phyloP scores from a whole-genome alignment of 2,888 invertebrate genomes.

The Drosophila maculinotata region DNA sequence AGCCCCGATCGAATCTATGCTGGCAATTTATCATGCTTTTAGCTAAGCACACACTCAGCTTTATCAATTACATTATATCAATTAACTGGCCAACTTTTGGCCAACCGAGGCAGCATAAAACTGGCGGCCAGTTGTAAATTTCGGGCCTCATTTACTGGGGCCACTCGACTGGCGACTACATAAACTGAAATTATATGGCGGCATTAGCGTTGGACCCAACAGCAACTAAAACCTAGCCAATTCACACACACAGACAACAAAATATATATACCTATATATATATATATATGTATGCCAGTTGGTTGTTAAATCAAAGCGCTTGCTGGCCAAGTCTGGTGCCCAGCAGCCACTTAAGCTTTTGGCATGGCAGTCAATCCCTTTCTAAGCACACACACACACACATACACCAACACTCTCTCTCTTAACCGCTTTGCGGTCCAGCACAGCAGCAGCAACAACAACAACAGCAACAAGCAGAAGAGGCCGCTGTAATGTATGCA shows the following conservation, averaged over 20 bases:
- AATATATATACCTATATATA: background rate
- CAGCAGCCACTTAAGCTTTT: slow-evolving; percentile 76
- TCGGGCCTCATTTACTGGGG: slow-evolving; percentile 57
- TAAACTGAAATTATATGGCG: slow-evolving; percentile 71
- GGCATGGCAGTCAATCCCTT: slow-evolving; percentile 78
- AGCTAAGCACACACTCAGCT: slow-evolving; percentile 29
- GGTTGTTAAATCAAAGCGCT: slow-evolving; percentile 64
- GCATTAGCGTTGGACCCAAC: slow-evolving; percentile 46
- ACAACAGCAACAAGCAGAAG: slow-evolving; percentile 20
- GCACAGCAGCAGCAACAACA: slow-evolving; percentile 27
- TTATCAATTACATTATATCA: slow-evolving; percentile 74
- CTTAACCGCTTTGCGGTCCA: slow-evolving; percentile 64
- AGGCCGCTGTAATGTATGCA: slow-evolving; percentile 68
- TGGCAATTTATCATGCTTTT: slow-evolving; percentile 47
- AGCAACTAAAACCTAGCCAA: slow-evolving; percentile 52
- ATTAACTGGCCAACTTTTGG: slow-evolving; percentile 56
- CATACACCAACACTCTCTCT: background rate
- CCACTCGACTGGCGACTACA: slow-evolving; percentile 49
- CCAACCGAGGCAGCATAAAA: slow-evolving; percentile 53
- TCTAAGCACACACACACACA: slow-evolving; percentile 55
- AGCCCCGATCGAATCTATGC: slow-evolving; percentile 10
- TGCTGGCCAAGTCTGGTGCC: slow-evolving; percentile 46
- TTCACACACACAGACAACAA: slow-evolving; percentile 9
- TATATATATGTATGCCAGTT: slow-evolving; percentile 24
- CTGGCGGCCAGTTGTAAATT: slow-evolving; percentile 68